phyloP scores from a whole-genome alignment of 1,140 invertebrate species.

The Heliothis virescens region DNA sequence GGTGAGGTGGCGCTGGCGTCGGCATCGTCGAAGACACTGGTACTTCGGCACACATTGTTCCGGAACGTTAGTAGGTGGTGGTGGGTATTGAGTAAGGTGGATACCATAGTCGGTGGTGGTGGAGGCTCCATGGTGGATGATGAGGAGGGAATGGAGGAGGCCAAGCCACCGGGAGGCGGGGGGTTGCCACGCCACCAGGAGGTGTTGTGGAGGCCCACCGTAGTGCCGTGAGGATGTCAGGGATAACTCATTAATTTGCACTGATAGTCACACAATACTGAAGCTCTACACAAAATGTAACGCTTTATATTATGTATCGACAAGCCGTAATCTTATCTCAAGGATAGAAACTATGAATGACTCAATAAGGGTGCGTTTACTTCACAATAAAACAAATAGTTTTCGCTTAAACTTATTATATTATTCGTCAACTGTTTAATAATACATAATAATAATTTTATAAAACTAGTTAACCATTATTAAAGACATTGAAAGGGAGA shows the following conservation, averaged over 20 bases:
- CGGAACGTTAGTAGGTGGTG: conserved; percentile 71
- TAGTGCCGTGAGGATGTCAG: conserved; percentile 55
- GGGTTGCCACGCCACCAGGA: conserved; percentile 48
- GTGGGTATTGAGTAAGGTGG: conserved; percentile 49
- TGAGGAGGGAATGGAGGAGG: conserved; percentile 57
- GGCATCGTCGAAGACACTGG: conserved; percentile 44
- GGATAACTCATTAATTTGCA: conserved; percentile 58
- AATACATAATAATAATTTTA: conserved; percentile 44
- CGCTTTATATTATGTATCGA: conserved; percentile 23
- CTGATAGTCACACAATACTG: conserved; percentile 34
- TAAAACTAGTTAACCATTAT: conserved; percentile 14
- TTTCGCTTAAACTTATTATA: conserved; percentile 42
- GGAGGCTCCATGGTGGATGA: conserved; percentile 51
- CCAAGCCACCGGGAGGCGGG: conserved; percentile 46
- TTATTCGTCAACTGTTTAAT: conserved; percentile 35
- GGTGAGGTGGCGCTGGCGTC: conserved; percentile 47
- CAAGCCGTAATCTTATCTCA: conserved; percentile 21
- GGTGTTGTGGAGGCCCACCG: conserved; percentile 54
- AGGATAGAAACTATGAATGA: background rate
- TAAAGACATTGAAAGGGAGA: background rate
- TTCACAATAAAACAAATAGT: conserved; percentile 31
- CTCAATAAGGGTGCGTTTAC: background rate
- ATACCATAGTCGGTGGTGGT: conserved; percentile 55
- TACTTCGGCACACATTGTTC: conserved; percentile 71
- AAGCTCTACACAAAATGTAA: background rate